A percentile compares a stretch with the other conserved stretches of the same genome.
Conservation (phyloP, 2,113 vertebrate genomes). For the Myrmecophaga tridactyla region DNA sequence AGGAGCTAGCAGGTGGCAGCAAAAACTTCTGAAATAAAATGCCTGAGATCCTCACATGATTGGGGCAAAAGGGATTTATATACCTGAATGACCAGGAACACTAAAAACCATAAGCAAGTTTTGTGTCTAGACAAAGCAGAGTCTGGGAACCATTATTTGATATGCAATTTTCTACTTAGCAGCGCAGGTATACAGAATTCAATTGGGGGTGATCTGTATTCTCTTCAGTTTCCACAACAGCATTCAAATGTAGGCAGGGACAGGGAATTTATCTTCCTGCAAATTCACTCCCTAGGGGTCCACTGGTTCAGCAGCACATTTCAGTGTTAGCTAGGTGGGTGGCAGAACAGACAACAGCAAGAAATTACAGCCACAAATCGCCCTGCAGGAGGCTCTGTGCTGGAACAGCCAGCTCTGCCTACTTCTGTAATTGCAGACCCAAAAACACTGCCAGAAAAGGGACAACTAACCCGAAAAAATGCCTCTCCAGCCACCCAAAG, state of each 20-base stretch:
- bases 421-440: background rate
- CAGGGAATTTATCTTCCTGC: conserved; percentile 61
- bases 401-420: background rate
- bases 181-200: conserved; percentile 53
- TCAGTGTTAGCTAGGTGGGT: background rate
- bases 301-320: background rate
- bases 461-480: background rate
- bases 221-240: conserved; percentile 30
- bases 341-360: conserved; percentile 25
- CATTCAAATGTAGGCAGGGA: conserved; percentile 53
- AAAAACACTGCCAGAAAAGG: background rate
- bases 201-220: conserved; percentile 64
- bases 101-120: background rate
- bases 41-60: background rate
- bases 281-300: conserved; percentile 52
- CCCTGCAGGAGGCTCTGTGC: background rate
- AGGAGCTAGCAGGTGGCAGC: background rate
- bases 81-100: background rate
- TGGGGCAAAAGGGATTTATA: background rate
- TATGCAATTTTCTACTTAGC: conserved; percentile 67
- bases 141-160: background rate
- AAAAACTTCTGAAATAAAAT: background rate
- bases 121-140: background rate
- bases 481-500: background rate
- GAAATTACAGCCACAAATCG: conserved; percentile 46